Percentiles rank a stretch among this genome's conserved stretches.
Evolutionary conservation across 92 coral and sea anemone species (phyloP).

Genomic region (Micromussa lordhowensis): DNA sequence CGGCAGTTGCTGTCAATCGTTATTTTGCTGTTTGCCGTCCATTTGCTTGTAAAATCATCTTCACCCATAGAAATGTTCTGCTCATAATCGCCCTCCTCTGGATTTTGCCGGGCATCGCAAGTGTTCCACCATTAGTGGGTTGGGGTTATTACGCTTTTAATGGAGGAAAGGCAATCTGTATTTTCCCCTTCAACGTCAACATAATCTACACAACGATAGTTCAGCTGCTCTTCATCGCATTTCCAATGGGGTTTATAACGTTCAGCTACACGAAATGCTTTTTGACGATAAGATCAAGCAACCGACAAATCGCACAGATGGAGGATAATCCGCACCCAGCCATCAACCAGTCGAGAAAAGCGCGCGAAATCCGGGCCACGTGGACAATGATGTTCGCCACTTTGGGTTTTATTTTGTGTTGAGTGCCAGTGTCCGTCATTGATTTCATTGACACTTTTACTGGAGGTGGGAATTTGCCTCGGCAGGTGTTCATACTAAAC

Average conservation of each 20-base stretch:
- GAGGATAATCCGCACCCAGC: conserved; percentile 14
- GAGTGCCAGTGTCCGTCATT: conserved; percentile 73
- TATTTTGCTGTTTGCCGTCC: conserved; percentile 75
- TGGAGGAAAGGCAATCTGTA: conserved; percentile 74
- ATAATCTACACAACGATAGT: conserved; percentile 65
- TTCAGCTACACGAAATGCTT: conserved; percentile 68
- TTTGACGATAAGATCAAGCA: conserved; percentile 62
- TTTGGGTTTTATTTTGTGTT: conserved; percentile 70
- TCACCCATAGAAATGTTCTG: conserved; percentile 56
- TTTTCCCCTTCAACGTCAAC: conserved; percentile 76
- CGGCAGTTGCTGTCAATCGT: conserved; percentile 73
- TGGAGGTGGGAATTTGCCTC: conserved; percentile 74
- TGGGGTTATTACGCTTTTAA: conserved; percentile 81
- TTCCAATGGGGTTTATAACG: conserved; percentile 62
- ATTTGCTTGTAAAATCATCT: conserved; percentile 54
- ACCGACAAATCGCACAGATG: conserved; percentile 69
- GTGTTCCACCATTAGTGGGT: conserved; percentile 75
- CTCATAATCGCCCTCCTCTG: conserved; percentile 66
- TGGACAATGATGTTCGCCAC: conserved; percentile 80
- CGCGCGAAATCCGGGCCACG: conserved; percentile 76
- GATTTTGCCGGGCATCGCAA: conserved; percentile 77
- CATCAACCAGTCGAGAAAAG: conserved; percentile 43
- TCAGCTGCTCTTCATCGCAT: conserved; percentile 66
- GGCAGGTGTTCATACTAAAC: conserved; percentile 76
- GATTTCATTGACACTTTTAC: conserved; percentile 41